A percentile compares a stretch with the other conserved stretches of the same genome.
Conservation (phyloP, 2,888 invertebrate species). For the Apodemia zela region DNA sequence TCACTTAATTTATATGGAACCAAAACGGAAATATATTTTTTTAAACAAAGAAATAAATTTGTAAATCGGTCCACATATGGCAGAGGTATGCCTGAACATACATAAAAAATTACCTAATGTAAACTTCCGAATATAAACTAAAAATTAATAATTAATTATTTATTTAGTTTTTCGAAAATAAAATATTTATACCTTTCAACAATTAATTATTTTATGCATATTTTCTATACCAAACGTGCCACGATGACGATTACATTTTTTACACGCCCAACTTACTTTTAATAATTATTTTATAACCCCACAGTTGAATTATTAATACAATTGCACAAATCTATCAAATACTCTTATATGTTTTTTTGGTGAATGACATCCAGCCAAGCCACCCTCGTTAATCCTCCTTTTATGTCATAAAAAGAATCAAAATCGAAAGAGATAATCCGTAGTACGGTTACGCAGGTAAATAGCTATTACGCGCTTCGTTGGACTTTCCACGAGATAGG, state of each 20-base stretch:
- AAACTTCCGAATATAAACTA: no score
- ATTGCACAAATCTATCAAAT: not conserved
- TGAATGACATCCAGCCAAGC: conserved; percentile 30
- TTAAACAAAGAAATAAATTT: no score
- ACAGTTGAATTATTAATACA: not conserved
- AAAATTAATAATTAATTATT: no score
- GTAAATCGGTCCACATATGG: no score
- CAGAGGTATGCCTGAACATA: no score
- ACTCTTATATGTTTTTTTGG: not conserved
- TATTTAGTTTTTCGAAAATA: no score
- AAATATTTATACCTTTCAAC: no score
- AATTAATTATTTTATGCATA: no score
- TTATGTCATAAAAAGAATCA: conserved; percentile 60
- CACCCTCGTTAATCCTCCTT: conserved; percentile 53
- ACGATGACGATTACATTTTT: not conserved
- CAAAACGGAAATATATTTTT: no score
- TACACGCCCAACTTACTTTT: not conserved
- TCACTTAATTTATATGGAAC: no score
- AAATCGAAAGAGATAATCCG: conserved; percentile 63
- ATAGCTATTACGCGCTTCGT: conserved; percentile 76
- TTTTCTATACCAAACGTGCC: no score
- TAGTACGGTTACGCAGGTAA: conserved; percentile 62
- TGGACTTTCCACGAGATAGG: conserved; percentile 60
- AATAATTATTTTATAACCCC: not conserved
- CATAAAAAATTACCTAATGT: no score